Conservation (phyloP, 2,888 invertebrate genomes). For the Idaea biselata region DNA sequence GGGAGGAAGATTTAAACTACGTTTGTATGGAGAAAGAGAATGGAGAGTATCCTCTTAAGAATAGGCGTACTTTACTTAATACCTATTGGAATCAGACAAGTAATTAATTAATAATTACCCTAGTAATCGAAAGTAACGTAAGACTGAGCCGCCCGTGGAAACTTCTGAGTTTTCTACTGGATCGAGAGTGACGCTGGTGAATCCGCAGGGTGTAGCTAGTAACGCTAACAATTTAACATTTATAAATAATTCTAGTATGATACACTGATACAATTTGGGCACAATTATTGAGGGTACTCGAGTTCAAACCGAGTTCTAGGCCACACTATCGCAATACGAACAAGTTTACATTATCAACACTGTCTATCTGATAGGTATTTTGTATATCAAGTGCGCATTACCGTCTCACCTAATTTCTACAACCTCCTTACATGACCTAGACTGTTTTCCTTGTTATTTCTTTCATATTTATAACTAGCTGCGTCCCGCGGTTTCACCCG, state of each 20-base stretch:
- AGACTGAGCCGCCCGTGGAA: too few relatives aligned
- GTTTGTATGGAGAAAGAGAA: too few relatives aligned
- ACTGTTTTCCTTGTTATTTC: constrained; percentile 44
- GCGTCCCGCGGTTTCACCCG: too few relatives aligned
- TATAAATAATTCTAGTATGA: neutral
- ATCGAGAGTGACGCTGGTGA: too few relatives aligned
- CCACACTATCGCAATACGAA: constrained; percentile 59
- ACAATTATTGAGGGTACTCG: constrained; percentile 65
- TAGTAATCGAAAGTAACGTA: too few relatives aligned
- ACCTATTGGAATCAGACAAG: too few relatives aligned
- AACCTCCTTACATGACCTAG: constrained; percentile 52
- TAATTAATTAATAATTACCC: too few relatives aligned
- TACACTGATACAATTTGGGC: constrained; percentile 43
- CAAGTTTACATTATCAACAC: constrained; percentile 50
- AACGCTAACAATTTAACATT: neutral
- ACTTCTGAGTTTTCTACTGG: too few relatives aligned
- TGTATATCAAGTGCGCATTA: constrained; percentile 53
- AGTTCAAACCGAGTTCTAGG: constrained; percentile 74
- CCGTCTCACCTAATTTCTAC: constrained; percentile 45
- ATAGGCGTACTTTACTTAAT: too few relatives aligned
- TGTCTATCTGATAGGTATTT: constrained; percentile 46
- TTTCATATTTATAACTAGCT: constrained; percentile 11
- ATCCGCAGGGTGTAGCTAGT: too few relatives aligned
- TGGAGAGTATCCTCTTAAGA: too few relatives aligned
- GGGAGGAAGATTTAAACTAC: too few relatives aligned